Percentiles rank a stretch among this genome's conserved stretches.
phyloP scores from a whole-genome alignment of 2,113 vertebrate species.

The Xiphorhynchus elegans region DNA sequence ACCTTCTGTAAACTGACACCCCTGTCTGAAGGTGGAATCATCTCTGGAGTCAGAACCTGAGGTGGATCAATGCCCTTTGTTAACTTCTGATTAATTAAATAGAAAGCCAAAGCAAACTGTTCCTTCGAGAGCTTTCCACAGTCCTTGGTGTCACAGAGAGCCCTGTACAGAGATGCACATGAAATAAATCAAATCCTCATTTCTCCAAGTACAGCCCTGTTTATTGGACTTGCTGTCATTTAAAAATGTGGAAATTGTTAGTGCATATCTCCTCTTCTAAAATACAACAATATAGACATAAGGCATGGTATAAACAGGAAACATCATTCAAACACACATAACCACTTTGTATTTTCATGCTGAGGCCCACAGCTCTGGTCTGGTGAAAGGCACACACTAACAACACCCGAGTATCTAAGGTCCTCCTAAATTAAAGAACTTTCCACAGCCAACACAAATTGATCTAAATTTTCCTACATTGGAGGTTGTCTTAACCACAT shows the following conservation, averaged over 20 bases:
- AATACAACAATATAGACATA: not conserved
- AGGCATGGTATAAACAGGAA: not conserved
- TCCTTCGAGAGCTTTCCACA: conserved; percentile 94
- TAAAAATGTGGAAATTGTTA: not conserved
- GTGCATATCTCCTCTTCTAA: not conserved
- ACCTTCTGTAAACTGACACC: conserved; percentile 82
- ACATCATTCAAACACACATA: not conserved
- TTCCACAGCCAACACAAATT: not conserved
- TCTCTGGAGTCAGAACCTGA: conserved; percentile 88
- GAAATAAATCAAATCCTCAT: not conserved
- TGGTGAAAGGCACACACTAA: not conserved
- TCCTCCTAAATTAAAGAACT: not conserved
- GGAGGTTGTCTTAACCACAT: not conserved
- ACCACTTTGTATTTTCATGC: not conserved
- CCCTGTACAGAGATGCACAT: conserved; percentile 77
- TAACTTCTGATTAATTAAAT: conserved; percentile 96
- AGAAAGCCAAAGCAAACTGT: conserved; percentile 95
- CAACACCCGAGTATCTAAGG: not conserved
- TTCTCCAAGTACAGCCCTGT: not conserved
- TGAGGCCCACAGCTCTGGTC: not conserved
- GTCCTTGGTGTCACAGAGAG: conserved; percentile 93
- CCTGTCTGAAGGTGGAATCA: conserved; percentile 95
- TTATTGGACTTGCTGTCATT: not conserved
- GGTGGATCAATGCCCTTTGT: conserved; percentile 92
- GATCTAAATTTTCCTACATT: not conserved